Evolutionary conservation across 2,113 vertebrate species (phyloP).

Genomic region (Phasianus colchicus): DNA sequence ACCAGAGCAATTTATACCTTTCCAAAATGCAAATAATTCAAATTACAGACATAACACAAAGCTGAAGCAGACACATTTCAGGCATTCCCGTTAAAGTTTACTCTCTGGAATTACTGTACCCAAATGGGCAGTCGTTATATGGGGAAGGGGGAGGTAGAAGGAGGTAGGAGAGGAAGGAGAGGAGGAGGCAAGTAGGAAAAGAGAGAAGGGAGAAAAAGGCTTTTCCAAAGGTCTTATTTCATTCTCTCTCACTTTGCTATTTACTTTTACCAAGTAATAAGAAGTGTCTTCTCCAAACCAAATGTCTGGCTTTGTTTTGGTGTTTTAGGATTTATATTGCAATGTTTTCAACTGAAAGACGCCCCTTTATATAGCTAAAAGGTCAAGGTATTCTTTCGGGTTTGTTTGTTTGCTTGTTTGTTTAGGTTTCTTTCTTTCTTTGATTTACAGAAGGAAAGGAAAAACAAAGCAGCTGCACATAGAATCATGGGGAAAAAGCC

Average conservation of each 20-base stretch:
- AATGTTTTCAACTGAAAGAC: constrained; percentile 4
- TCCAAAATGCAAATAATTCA: constrained; percentile 81
- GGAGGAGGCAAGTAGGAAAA: constrained; percentile 21
- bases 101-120: constrained; percentile 66
- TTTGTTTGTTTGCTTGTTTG: background rate
- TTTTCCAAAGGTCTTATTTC: constrained; percentile 54
- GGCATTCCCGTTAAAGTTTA: constrained; percentile 77
- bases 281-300: constrained; percentile 30
- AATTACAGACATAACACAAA: constrained; percentile 79
- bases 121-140: constrained; percentile 59
- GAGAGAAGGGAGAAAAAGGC: constrained; percentile 11
- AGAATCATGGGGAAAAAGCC: background rate
- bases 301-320: constrained; percentile 32
- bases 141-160: background rate
- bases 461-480: background rate
- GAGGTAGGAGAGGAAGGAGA: constrained; percentile 38
- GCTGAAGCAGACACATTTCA: constrained; percentile 78
- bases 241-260: constrained; percentile 38
- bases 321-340: background rate
- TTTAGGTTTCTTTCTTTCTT: too few relatives aligned
- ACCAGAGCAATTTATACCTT: constrained; percentile 79
- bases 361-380: background rate
- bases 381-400: background rate
- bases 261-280: constrained; percentile 45
- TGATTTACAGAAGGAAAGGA: background rate